Conservation (phyloP, 2,113 vertebrate species). For the Hassar affinis region DNA sequence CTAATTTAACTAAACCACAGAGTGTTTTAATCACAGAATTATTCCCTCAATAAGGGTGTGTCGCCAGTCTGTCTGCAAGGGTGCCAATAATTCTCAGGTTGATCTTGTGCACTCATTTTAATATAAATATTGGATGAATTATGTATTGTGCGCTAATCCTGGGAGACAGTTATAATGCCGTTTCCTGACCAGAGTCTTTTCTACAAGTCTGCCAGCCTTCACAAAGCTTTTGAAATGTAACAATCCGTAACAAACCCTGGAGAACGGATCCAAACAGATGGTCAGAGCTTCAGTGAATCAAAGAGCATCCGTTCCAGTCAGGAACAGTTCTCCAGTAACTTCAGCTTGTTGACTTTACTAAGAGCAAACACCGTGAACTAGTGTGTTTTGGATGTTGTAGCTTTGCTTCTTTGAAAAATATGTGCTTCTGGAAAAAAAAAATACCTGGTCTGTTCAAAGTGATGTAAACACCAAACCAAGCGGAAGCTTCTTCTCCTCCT, state of each 20-base stretch:
- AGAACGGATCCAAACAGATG: slow-evolving; percentile 28
- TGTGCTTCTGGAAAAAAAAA: neutral
- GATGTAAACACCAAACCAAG: slow-evolving; percentile 13
- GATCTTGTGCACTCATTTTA: slow-evolving; percentile 11
- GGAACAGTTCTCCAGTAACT: neutral
- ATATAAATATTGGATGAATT: slow-evolving; percentile 29
- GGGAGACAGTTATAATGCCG: neutral
- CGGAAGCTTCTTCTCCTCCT: neutral
- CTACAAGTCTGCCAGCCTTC: slow-evolving; percentile 12
- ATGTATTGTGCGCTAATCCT: slow-evolving; percentile 22
- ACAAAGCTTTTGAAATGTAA: slow-evolving; percentile 27
- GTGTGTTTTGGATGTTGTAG: neutral
- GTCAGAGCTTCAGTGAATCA: slow-evolving; percentile 12
- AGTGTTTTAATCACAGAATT: neutral
- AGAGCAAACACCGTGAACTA: slow-evolving; percentile 11
- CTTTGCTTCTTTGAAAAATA: slow-evolving; percentile 10
- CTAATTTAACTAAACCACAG: neutral
- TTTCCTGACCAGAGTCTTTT: slow-evolving; percentile 23
- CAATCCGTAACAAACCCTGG: slow-evolving; percentile 23
- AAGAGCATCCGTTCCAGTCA: slow-evolving; percentile 7
- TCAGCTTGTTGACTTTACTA: slow-evolving; percentile 7
- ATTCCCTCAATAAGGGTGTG: no score
- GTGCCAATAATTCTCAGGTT: neutral
- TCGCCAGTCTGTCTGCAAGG: no score
- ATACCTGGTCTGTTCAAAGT: neutral